Evolutionary conservation across 2,888 invertebrate species (phyloP), one percentile per base, ranked within the genome.

Genomic region (Nezara viridula): DNA sequence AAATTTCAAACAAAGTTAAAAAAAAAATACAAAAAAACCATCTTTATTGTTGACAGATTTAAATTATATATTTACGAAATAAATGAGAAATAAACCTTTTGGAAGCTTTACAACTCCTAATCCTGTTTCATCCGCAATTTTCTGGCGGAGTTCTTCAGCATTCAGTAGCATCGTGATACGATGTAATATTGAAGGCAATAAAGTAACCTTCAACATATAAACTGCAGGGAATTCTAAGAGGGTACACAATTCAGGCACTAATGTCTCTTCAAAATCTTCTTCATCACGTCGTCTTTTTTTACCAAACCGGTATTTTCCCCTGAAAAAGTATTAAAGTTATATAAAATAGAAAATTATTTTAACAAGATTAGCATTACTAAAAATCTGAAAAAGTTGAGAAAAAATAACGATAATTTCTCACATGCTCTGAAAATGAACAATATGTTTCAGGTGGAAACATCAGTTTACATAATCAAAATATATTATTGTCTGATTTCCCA

Each of bases 211-310:
- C 40, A 96, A 94, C 97, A 98, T 98, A 90, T 98, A 93, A 21
- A 96, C 93, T 32, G 95, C 94, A 0, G 97, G 96, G 92, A 95
- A 96, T 0, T 94, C 94, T 90, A 95, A 95, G 92, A 94, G 95
- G 47, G 95, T 94, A 92, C 98, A 97, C 91, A 98, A 94, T 93
- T 99, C 99, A 0, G 99, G 98, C 21, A 99, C 95, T 85, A 99
- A 94, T 89, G 96, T 94, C 91, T 97, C 95, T 0, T 94, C 93
- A n/a, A 89, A 90, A 77, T 89, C 89, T 44, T 89, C 89, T 24
- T 90, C 91, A n/a, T 89, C 89, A 44, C 60, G 90, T 24, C 73
- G 88, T 60, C 89, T 88, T 50, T 88, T 88, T 37, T 86, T 90
- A 55, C 66, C 37, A n/a, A 66, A 60, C n/a, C 86, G 88, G 32